Conservation (phyloP, 1,140 invertebrate species). For the Wasmannia auropunctata region DNA sequence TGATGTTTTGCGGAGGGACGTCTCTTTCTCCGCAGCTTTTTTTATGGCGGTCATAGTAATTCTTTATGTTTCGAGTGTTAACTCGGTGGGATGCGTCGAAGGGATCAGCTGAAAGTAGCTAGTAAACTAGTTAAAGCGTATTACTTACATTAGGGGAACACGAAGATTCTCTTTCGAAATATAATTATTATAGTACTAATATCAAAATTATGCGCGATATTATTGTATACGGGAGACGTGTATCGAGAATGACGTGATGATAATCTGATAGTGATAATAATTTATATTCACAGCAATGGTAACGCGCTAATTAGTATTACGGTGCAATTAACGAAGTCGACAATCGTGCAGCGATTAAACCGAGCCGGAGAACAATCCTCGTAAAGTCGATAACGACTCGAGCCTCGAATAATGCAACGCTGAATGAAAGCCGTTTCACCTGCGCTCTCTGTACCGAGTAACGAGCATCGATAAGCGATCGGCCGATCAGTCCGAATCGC, state of each 20-base stretch:
- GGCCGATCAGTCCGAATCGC: constrained; percentile 35
- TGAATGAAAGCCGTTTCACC: constrained; percentile 57
- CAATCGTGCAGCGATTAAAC: constrained; percentile 25
- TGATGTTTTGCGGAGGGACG: constrained; percentile 30
- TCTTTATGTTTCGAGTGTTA: constrained; percentile 28
- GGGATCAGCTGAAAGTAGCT: not conserved
- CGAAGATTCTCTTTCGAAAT: not conserved
- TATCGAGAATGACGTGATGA: not conserved
- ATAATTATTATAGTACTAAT: not conserved
- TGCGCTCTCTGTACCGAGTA: constrained; percentile 41
- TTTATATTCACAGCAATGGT: constrained; percentile 5
- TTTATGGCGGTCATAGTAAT: not conserved
- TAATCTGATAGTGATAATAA: not conserved
- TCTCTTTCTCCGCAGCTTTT: not conserved
- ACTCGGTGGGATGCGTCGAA: not conserved
- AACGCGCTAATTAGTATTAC: constrained; percentile 33
- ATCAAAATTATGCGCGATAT: not conserved
- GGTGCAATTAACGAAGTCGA: not conserved
- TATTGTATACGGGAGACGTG: not conserved
- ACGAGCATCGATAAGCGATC: constrained; percentile 58
- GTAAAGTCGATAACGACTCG: constrained; percentile 55
- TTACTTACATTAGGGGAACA: not conserved
- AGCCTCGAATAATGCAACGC: constrained; percentile 44
- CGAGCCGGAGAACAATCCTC: constrained; percentile 42
- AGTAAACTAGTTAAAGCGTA: not conserved